Evolutionary conservation across 2,797 vertebrate genomes (phyloP), one percentile per base, ranked within the genome.

Genomic region (Pempheris klunzingeri): DNA sequence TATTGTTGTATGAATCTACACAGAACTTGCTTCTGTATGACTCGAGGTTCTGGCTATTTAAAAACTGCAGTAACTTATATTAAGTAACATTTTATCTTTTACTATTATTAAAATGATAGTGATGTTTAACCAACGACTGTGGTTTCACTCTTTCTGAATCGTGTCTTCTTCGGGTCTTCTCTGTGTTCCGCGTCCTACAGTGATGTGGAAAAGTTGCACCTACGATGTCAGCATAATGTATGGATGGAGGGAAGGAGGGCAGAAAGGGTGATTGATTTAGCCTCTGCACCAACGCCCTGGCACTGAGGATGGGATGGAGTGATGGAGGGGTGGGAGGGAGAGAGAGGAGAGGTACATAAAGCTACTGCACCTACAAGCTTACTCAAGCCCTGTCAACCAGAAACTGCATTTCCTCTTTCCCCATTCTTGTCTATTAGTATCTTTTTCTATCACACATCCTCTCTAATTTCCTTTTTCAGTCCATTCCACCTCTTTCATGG

Each of bases 11-110:
- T 74, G 75, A 86, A 74, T 84, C 74, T 72, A 79, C 71, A 84
- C 88, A 82, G 90, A 88, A 83, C 77, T 74, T 76, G 70, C 76
- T 69, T 87, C 80, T 84, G 87, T 87, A 86, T 80, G 82, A 80
- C 76, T 82, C 30, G 82, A 57, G 68, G 88, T 89, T 92, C 78
- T 87, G 86, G 78, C 88, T 91, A 82, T 83, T 82, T 90, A 89
- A 92, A 62, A 87, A 90, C 78, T 85, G 85, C 84, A 85, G 91
- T 92, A 94, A 94, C 93, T 94, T 94, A 94, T 92, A 94, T 94
- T 92, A 93, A 93, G 93, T 93, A 76, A 84, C 71, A 78, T 87
- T 90, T 88, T 66, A 90, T 92, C 84, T 92, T 92, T 90, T 90
- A 87, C 71, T 90, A 81, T 81, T 36, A 91, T 87, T 91, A 90